Base-by-base conservation (phyloP, 2,113 vertebrate genomes). In the Gopherus flavomarginatus region DNA sequence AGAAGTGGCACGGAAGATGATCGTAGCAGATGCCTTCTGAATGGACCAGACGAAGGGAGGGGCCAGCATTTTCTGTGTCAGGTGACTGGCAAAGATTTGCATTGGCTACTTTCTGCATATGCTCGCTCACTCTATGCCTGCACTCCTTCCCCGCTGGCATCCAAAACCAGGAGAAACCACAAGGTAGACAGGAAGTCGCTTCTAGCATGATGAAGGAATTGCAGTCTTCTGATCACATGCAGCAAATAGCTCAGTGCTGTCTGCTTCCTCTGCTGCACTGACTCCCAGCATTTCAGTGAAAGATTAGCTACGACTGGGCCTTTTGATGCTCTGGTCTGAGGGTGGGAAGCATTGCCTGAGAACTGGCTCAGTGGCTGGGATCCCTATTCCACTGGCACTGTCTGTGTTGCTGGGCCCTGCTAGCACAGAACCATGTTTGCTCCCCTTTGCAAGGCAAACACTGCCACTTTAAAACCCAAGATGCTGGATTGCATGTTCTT, bases 201-300 rank as follows among this genome's bases (percentile, higher is more conserved):
- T 52, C 6, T 27, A 31, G 57, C 22, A 2, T 17, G 54, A 1
- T n/a, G 81, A n/a, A 54, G 81, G 81, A 35, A 1, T 21, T 1
- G 22, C 27, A 0, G 10, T 0, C 35, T 0, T 0, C 57, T 27
- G 6, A 10, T 17, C 0, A 0, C 0, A 49, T 31, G 2, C 80
- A 56, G 11, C 69, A 17, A 4, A 8, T 3, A 3, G 44, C 10
- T 0, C 1, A n/a, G 42, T 27, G 35, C 54, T 85, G 54, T 24
- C 2, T 24, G 75, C 75, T 26, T 47, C 75, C 75, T 47, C 75
- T 26, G 42, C 38, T 27, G 42, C 42, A 13, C 26, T 78, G 42
- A 47, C 4, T 29, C 44, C 42, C 75, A 78, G 75, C 42, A 44
- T 26, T 8, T 78, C 42, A 29, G 8, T 44, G 75, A 14, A 44